phyloP scores from a whole-genome alignment of 1,140 invertebrate species.

The Drosophila pectinifera region DNA sequence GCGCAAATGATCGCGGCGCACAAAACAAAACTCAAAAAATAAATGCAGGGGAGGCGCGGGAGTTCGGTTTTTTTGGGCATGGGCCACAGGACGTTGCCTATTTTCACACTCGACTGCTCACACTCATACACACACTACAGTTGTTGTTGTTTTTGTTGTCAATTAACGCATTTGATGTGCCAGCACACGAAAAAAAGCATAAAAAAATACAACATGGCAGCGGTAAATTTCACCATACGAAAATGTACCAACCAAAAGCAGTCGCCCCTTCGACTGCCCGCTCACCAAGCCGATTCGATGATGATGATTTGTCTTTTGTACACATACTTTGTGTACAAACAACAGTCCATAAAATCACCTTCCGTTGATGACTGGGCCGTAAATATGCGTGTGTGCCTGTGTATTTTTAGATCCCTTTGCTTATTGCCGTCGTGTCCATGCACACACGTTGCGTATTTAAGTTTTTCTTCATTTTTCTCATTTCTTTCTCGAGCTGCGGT shows the following conservation, averaged over 20 bases:
- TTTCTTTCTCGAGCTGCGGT: conserved; percentile 29
- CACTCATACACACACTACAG: conserved; percentile 9
- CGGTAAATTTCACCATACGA: conserved; percentile 71
- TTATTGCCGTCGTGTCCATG: conserved; percentile 1
- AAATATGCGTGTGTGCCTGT: conserved; percentile 6
- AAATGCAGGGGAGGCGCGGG: conserved; percentile 38
- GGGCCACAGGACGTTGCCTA: conserved; percentile 61
- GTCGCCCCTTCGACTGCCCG: conserved; percentile 28
- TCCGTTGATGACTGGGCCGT: conserved; percentile 8
- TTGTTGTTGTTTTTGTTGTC: conserved; percentile 56
- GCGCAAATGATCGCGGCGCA: conserved; percentile 53
- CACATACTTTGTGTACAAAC: conserved; percentile 43
- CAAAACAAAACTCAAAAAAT: conserved; percentile 60
- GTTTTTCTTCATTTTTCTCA: conserved; percentile 8
- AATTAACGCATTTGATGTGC: conserved; percentile 74
- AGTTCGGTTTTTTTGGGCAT: conserved; percentile 5
- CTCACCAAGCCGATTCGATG: neutral
- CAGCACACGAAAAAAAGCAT: conserved; percentile 57
- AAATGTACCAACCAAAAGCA: conserved; percentile 55
- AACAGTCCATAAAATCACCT: conserved; percentile 29
- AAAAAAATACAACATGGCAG: conserved; percentile 71
- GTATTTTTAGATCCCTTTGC: neutral
- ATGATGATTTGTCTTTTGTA: conserved; percentile 48
- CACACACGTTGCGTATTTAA: conserved; percentile 11
- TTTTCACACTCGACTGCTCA: conserved; percentile 61